Base-by-base conservation (phyloP, 2,888 invertebrate genomes). In the Aleiodes alternator region DNA sequence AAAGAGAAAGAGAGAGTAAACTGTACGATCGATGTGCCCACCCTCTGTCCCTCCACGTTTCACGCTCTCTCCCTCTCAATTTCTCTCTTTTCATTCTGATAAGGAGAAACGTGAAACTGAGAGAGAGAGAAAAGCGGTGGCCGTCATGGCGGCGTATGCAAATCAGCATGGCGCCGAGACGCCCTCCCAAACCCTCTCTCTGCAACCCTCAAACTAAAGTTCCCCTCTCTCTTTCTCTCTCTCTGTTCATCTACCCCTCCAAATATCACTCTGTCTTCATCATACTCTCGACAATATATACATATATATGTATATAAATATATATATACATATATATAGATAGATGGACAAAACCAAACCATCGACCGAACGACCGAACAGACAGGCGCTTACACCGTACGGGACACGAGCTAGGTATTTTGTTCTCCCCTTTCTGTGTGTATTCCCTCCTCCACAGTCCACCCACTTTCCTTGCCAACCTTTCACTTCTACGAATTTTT, bases 71-170 rank as follows among this genome's bases (percentile, higher is more conserved):
- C 83, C 83, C 84, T 82, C 85, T 83, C 83, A 80, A 56, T 38
- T 81, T 81, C 84, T 83, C 84, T 82, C 83, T 80, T 77, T 78
- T 84, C 84, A 82, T 75, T 75, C 73, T 78, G 78, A 79, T 43
- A 43, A 43, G 43, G 76, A 79, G 77, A 79, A 76, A 78, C 78
- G 76, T 69, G 55, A 59, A 74, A 69, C 75, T 53, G 34, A 80
- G 75, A 79, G 82, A 83, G 83, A 84, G 43, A 43, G 7, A 5
- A 85, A 82, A 85, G 85, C 86, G 88, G 86, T 88, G 87, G 87
- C 90, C 90, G 91, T 90, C 90, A 91, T 91, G 91, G 91, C 91
- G 92, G 91, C 91, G 91, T 91, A 92, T 92, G 92, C 92, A 92
- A 92, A 92, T 92, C 91, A 91, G 91, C 91, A 92, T 92, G 92